Base-by-base conservation (phyloP, 2,888 invertebrate genomes). In the Ephialtes manifestator region DNA sequence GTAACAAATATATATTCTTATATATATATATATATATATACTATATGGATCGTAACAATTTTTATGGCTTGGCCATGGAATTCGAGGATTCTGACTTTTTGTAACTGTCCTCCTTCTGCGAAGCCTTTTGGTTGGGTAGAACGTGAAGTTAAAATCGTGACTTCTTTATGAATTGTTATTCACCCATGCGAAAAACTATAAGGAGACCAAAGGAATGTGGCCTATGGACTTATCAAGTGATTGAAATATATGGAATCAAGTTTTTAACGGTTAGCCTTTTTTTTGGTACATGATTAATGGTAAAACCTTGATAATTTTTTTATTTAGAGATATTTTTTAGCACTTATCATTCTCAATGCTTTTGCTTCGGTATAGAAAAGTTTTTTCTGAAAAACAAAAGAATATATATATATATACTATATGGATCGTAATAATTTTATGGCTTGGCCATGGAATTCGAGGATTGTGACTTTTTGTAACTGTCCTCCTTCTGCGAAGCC, bases 51-150 rank as follows among this genome's bases (percentile, higher is more conserved):
- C 84, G 83, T 84, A 86, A 86, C 75, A 86, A 65, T 55, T 87
- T 86, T 86, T 87, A 87, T 84, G 84, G 78, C 78, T 80, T 71
- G 77, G 67, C 67, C 78, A 78, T 82, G 86, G 87, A 87, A 87
- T 86, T 80, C 75, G 77, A 39, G 75, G 70, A 78, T 79, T 79
- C 84, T 46, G 76, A 79, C 76, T 83, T 76, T 71, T 81, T 82
- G 48, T 80, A 67, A 71, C 51, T 11, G 20, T 55, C 11, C 2
- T 24, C 65, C 63, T 28, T 70, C 53, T 24, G 53, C 71, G 4
- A 58, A 24, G 15, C 15, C 15, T 48, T 48, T 48, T 48, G 24
- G 31, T 24, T 35, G 15, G 31, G 60, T n/a, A 20, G 53, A 53
- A 39, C 55, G 58, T 70, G 67, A 77, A 84, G 65, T 55, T 35